Base-by-base conservation (phyloP, 2,113 vertebrate genomes). In the Zosterops hypoxanthus region DNA sequence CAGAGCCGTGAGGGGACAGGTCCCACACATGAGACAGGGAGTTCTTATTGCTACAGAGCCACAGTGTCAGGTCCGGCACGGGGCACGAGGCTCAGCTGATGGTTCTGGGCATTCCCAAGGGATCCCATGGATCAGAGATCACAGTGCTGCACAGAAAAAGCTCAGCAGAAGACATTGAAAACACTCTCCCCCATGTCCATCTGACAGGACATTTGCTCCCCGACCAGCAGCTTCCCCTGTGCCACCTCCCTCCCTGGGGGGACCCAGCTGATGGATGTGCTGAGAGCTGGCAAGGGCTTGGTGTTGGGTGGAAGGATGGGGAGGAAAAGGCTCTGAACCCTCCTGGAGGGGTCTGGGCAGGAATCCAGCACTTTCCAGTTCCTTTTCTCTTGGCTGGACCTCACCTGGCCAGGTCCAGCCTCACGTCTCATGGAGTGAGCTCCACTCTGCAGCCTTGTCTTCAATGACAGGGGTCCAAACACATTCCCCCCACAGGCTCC, bases 31-130 rank as follows among this genome's bases (percentile, higher is more conserved):
- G 2, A 5, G 11, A 61, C 36, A 20, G 18, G 20, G 61, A 94
- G 88, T 16, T 88, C 82, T 94, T 95, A 96, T 90, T 96, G 95
- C 96, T 93, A 83, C 6, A 4, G 59, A 83, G 82, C 0, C 1
- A 64, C 56, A 59, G 13, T 11, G 17, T 34, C 60, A 34, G 15
- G 42, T 3, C 60, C 41, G 65, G n/a, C 49, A 33, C 1, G 3
- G 66, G 69, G 70, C 49, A 25, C 2, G 12, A 8, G 22, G 31
- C 82, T 52, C 53, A 39, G 57, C 33, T 0, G 0, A 11, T 2
- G 49, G 49, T 26, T 50, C 2, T 17, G 11, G 21, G 29, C 85
- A 50, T 49, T 77, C 82, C n/a, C n/a, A n/a, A n/a, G n/a, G n/a
- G n/a, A n/a, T n/a, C n/a, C 79, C 78, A 50, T 0, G 1, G 61